Conservation (phyloP, 2,888 invertebrate species). For the Ligdia adustata region DNA sequence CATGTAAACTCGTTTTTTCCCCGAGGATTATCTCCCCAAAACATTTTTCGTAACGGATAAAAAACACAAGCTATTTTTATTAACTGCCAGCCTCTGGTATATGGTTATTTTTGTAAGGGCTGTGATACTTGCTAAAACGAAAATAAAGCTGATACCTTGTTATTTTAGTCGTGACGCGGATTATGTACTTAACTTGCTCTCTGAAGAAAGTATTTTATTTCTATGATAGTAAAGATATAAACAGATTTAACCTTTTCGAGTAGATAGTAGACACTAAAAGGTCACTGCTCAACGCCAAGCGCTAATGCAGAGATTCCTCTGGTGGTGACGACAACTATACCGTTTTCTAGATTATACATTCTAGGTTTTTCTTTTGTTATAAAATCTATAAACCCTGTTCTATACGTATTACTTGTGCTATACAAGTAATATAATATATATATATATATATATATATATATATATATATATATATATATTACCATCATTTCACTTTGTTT, state of each 20-base stretch:
- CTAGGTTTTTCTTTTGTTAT: no score
- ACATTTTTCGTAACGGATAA: neutral
- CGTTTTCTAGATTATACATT: no score
- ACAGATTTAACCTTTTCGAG: neutral
- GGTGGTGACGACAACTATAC: no score
- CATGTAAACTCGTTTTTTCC: neutral
- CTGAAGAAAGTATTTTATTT: neutral
- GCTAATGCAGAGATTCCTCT: no score
- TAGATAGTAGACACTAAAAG: neutral
- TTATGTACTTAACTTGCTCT: neutral
- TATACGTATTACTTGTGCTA: no score
- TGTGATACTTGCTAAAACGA: constrained; percentile 2
- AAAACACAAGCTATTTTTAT: constrained; percentile 7
- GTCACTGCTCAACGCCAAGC: neutral
- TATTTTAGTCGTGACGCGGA: neutral
- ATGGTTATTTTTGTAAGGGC: constrained; percentile 6
- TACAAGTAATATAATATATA: no score
- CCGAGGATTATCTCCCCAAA: neutral
- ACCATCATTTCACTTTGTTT: no score
- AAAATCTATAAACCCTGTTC: no score
- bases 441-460: no score
- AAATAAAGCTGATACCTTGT: neutral
- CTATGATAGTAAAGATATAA: neutral
- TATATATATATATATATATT: no score
- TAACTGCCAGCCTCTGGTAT: neutral